Conservation (phyloP, 2,113 vertebrate genomes). For the Calidris pygmaea region DNA sequence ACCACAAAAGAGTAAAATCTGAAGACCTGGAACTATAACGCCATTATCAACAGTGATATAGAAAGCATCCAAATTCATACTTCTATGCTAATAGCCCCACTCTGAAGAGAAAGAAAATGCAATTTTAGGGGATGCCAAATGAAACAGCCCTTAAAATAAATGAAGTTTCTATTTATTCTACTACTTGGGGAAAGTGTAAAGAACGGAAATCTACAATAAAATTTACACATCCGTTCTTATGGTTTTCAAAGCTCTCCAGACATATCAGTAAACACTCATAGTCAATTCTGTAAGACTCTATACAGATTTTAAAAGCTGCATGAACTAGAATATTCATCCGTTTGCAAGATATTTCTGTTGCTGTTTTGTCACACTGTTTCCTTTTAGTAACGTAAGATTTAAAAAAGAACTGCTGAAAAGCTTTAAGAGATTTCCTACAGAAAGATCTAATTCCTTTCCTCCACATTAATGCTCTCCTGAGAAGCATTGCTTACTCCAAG, state of each 20-base stretch:
- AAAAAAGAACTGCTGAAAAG: background rate
- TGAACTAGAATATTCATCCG: background rate
- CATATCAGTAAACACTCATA: background rate
- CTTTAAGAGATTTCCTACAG: background rate
- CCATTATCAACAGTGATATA: background rate
- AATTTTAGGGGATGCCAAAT: background rate
- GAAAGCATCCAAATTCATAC: conserved; percentile 11
- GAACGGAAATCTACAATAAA: background rate
- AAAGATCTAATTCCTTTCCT: background rate
- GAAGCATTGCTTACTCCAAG: background rate
- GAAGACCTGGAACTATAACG: background rate
- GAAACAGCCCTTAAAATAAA: conserved; percentile 3
- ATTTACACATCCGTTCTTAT: background rate
- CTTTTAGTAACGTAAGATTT: background rate
- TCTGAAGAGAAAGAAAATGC: conserved; percentile 12
- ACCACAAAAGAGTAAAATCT: conserved; percentile 13
- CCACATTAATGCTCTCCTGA: background rate
- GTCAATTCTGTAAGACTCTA: background rate
- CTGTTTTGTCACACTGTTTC: background rate
- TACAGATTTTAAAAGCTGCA: background rate
- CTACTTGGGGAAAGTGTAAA: background rate
- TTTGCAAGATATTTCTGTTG: background rate
- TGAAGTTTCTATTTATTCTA: conserved; percentile 8
- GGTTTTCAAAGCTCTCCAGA: conserved; percentile 23
- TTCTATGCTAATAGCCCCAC: background rate